These are phyloP conservation scores for Mylabris phalerata DNA, from an alignment of 1,140 invertebrate genomes.

Conservation along the genomic window DNA sequence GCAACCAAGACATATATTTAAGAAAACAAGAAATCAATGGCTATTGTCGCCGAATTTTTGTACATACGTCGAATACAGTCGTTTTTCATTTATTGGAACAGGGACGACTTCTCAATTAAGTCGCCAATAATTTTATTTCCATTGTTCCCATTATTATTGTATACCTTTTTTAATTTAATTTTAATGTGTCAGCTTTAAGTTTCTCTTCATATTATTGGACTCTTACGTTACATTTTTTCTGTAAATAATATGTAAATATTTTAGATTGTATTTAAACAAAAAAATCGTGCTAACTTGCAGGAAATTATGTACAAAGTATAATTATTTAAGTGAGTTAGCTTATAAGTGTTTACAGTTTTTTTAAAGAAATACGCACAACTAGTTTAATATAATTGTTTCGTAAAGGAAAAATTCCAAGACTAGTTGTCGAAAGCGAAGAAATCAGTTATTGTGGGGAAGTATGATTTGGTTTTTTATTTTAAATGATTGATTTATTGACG, in stretches of 20 bases:
- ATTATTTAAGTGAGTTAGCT: constrained; percentile 20
- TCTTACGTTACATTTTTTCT: not conserved
- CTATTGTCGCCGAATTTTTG: constrained; percentile 39
- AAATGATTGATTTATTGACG: not conserved
- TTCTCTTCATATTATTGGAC: too few species aligned
- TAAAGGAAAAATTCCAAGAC: constrained; percentile 5
- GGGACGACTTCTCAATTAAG: not conserved
- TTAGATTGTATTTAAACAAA: constrained; percentile 11
- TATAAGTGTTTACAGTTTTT: not conserved
- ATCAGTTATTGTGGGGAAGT: constrained; percentile 10
- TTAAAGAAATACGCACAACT: constrained; percentile 18
- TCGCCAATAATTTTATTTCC: not conserved
- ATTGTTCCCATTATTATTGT: not conserved
- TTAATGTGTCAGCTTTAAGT: not conserved
- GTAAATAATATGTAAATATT: constrained; percentile 26
- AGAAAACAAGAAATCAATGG: constrained; percentile 21
- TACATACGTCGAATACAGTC: constrained; percentile 16
- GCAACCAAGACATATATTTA: constrained; percentile 23
- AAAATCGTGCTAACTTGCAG: constrained; percentile 19
- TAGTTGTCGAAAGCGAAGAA: constrained; percentile 17
- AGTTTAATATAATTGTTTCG: constrained; percentile 11
- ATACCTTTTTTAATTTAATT: not conserved
- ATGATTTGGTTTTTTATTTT: constrained; percentile 20
- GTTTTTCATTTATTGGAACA: not conserved
- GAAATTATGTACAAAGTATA: constrained; percentile 27